Base-by-base conservation (phyloP, 2,888 invertebrate species). In the Chymomyza amoena region DNA sequence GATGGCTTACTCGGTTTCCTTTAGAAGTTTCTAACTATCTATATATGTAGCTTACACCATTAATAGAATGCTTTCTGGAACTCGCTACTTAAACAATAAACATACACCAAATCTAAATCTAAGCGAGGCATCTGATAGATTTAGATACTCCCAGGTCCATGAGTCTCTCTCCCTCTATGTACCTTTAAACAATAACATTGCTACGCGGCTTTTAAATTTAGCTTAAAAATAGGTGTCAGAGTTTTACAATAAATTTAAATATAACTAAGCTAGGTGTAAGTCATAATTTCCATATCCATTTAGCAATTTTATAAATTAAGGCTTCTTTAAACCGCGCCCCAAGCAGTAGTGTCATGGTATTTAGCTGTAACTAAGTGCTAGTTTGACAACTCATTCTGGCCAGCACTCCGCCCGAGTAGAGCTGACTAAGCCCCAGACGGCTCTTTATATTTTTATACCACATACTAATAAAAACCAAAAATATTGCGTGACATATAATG, bases 401-500 rank as follows among this genome's bases (percentile, higher is more conserved):
- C 61, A 63, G 20, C 10, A 18, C 20, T 57, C 5, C 25, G 15
- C 25, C 25, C 25, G 18, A 20, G 15, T 6, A 10, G 28, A 18
- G 57, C 20, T 25, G 15, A 20, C 7, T 9, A 18, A 18, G 18
- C 39, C 13, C 62, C 68, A 56, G 39, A 45, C 39, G 13, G 13
- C 13, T 10, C 39, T 45, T 45, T 45, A 45, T 13, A 32, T 9
- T 32, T 32, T 32, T 32, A 32, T 32, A 7, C 32, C 7, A 32
- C 32, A 32, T 32, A 32, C 7, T 4, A 32, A 60, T 66, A 66
- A 66, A 76, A 75, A 72, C 69, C 65, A 84, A 76, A 82, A 88
- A 86, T 84, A 84, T 88, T 86, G 88, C 83, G 83, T 84, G 88
- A 86, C 86, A 80, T 18, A 18, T 51, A 18, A 65, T 15, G 51